These are phyloP conservation scores for Ophthalmolycus amberensis DNA, from an alignment of 2,113 vertebrate genomes.

Conservation along the genomic window DNA sequence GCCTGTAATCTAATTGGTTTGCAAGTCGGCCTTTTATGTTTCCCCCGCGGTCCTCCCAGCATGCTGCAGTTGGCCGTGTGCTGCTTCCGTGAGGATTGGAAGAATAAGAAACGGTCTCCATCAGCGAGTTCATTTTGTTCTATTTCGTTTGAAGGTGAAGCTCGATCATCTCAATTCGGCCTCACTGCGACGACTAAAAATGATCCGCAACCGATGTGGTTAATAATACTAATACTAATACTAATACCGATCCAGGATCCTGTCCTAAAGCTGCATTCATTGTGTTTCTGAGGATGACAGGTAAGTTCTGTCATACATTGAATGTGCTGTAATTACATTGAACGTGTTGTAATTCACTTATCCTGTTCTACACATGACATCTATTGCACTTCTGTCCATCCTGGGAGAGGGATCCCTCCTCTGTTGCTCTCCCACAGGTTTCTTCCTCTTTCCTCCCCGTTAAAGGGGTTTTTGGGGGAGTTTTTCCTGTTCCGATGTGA, in stretches of 20 bases:
- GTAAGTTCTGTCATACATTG: neutral
- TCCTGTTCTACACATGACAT: too few relatives aligned
- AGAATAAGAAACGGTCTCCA: constrained; percentile 30
- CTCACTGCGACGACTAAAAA: neutral
- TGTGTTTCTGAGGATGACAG: neutral
- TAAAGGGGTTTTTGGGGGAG: too few relatives aligned
- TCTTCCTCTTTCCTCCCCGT: too few relatives aligned
- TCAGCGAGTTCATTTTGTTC: constrained; percentile 46
- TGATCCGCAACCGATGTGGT: neutral
- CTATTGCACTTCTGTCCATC: too few relatives aligned
- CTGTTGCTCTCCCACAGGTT: too few relatives aligned
- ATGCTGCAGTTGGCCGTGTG: constrained; percentile 34
- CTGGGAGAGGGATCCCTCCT: too few relatives aligned
- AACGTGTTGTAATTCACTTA: too few relatives aligned
- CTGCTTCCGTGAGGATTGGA: constrained; percentile 35
- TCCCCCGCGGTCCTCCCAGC: constrained; percentile 47
- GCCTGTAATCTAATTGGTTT: constrained; percentile 54
- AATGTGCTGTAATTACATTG: too few relatives aligned
- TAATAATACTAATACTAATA: neutral
- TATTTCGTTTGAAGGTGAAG: neutral
- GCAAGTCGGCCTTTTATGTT: constrained; percentile 56
- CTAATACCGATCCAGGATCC: neutral
- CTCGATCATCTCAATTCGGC: constrained; percentile 22
- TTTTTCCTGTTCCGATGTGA: too few relatives aligned
- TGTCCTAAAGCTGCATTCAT: neutral